A percentile compares a stretch with the other conserved stretches of the same genome.
These are phyloP conservation scores for Vireo altiloquus DNA, from an alignment of 2,113 vertebrate genomes.

Conservation along the genomic window DNA sequence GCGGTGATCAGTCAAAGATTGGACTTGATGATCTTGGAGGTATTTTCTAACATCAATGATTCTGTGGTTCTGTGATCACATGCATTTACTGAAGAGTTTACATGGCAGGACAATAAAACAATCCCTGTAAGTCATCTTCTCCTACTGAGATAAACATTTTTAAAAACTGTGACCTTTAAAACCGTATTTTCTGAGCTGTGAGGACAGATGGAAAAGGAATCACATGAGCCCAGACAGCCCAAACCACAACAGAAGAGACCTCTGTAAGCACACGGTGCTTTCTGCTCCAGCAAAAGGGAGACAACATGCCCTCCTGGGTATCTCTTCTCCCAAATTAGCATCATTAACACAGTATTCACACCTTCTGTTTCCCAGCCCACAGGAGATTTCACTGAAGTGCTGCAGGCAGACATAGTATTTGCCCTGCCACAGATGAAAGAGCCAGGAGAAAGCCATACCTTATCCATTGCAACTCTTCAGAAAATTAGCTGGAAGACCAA, in stretches of 20 bases:
- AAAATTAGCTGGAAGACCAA: background rate
- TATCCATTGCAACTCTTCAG: background rate
- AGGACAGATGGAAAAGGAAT: background rate
- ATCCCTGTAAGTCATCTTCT: background rate
- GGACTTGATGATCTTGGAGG: background rate
- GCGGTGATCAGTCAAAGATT: fast-evolving
- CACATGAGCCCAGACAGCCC: background rate
- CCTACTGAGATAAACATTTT: background rate
- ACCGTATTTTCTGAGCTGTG: background rate
- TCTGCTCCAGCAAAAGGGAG: background rate
- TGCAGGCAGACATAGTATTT: background rate
- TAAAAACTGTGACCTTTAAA: background rate
- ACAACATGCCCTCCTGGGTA: background rate
- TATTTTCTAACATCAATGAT: background rate
- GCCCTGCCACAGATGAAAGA: background rate
- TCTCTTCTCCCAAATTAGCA: background rate
- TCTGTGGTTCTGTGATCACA: background rate
- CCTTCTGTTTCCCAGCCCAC: background rate
- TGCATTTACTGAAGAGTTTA: background rate
- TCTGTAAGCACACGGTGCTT: fast-evolving
- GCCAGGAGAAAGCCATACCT: background rate
- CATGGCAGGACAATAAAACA: background rate
- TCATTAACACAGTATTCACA: background rate
- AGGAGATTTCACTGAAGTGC: background rate
- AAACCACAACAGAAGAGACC: background rate